A percentile compares a stretch with the other conserved stretches of the same genome.
These are phyloP conservation scores for Helogale parvula DNA, from an alignment of 2,113 vertebrate genomes.

Conservation along the genomic window DNA sequence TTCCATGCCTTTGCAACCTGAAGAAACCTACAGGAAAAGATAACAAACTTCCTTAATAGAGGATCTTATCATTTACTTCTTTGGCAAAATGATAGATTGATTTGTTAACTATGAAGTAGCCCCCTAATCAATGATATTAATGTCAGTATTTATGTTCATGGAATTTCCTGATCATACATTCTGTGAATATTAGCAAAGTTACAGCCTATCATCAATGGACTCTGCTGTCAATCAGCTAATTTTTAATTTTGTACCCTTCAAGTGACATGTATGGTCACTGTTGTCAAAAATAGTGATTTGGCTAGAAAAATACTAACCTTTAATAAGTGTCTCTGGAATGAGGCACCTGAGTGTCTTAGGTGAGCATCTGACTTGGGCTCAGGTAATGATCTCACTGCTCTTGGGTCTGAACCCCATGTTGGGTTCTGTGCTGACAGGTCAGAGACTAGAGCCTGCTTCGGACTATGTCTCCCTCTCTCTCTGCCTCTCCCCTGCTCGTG, in stretches of 20 bases:
- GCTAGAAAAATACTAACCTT: not conserved
- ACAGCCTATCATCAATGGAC: not conserved
- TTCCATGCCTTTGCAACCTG: not conserved
- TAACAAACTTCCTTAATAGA: not conserved
- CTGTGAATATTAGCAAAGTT: not conserved
- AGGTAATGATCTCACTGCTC: too few relatives aligned
- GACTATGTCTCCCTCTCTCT: too few relatives aligned
- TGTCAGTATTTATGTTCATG: not conserved
- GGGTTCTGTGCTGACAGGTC: too few relatives aligned
- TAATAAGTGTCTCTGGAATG: not conserved
- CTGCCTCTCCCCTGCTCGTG: too few relatives aligned
- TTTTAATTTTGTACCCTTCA: slow-evolving; percentile 1
- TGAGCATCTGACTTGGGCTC: too few relatives aligned
- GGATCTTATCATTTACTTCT: not conserved
- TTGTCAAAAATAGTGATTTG: slow-evolving; percentile 15
- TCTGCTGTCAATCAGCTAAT: slow-evolving; percentile 10
- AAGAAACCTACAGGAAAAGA: not conserved
- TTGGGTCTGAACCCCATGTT: too few relatives aligned
- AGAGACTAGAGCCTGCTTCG: too few relatives aligned
- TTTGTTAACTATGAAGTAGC: not conserved
- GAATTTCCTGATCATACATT: not conserved
- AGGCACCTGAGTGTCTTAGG: too few relatives aligned
- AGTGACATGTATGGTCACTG: not conserved
- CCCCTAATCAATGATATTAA: not conserved
- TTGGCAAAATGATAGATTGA: slow-evolving; percentile 11